phyloP scores from a whole-genome alignment of 2,888 invertebrate genomes.

The Schrankia costaestrigalis region DNA sequence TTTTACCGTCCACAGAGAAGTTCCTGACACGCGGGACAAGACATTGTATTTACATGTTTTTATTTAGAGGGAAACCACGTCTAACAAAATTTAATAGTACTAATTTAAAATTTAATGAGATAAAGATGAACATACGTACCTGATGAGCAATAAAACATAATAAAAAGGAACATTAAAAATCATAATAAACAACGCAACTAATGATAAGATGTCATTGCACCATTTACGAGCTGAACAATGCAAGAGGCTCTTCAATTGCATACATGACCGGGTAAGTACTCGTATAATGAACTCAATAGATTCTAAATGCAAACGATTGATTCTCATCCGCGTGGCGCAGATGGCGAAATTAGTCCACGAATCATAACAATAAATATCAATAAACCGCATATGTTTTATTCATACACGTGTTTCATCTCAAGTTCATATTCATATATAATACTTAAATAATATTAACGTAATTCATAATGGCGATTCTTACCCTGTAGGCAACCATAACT shows the following conservation, averaged over 20 bases:
- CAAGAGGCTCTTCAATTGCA: conserved; percentile 25
- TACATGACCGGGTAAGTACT: conserved; percentile 2
- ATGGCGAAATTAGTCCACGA: conserved; percentile 30
- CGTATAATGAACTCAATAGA: conserved; percentile 20
- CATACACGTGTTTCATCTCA: conserved; percentile 11
- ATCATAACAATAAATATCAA: conserved; percentile 24
- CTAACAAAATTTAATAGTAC: too few relatives aligned
- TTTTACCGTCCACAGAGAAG: too few relatives aligned
- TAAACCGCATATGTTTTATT: conserved; percentile 3
- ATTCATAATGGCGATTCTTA: too few relatives aligned
- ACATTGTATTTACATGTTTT: too few relatives aligned
- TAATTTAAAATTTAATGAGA: too few relatives aligned
- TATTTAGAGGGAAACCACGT: too few relatives aligned
- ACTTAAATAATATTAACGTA: too few relatives aligned
- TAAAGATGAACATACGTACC: too few relatives aligned
- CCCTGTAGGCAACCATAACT: too few relatives aligned
- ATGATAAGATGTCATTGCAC: conserved; percentile 26
- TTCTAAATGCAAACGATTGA: conserved; percentile 32
- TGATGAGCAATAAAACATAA: too few relatives aligned
- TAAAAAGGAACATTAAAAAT: neutral
- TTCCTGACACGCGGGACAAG: too few relatives aligned
- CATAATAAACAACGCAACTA: neutral
- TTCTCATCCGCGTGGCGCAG: conserved; percentile 22
- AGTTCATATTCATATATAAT: too few relatives aligned
- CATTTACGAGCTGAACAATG: conserved; percentile 23